A percentile compares a stretch with the other conserved stretches of the same genome.
These are phyloP conservation scores for Rhynchomys soricoides DNA, from an alignment of 2,113 vertebrate genomes.

Conservation along the genomic window DNA sequence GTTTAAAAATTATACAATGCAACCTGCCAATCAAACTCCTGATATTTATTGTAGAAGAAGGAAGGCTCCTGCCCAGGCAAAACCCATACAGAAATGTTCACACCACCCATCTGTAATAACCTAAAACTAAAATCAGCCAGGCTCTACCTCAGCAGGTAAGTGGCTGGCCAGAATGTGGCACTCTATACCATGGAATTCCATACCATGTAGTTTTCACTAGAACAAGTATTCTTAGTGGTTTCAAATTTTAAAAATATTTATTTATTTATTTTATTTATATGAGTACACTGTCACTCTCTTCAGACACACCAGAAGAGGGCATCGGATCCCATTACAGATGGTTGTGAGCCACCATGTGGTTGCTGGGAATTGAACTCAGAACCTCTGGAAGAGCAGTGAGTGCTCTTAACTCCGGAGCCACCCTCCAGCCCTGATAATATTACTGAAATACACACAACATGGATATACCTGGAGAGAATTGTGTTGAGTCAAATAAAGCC, in stretches of 20 bases:
- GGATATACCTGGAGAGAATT: slow-evolving; percentile 18
- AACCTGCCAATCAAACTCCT: neutral
- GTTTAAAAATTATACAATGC: neutral
- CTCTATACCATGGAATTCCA: neutral
- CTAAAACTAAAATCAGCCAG: slow-evolving; percentile 12
- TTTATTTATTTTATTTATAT: no score
- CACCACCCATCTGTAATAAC: slow-evolving; percentile 30
- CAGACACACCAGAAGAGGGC: no score
- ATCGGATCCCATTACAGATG: neutral
- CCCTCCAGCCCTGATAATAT: neutral
- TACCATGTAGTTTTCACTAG: neutral
- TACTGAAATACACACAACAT: neutral
- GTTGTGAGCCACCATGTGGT: neutral
- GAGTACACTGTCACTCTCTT: no score
- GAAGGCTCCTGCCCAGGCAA: neutral
- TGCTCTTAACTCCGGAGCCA: neutral
- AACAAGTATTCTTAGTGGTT: neutral
- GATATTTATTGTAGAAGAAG: slow-evolving; percentile 1
- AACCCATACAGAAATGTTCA: slow-evolving; percentile 4
- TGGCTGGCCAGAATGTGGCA: neutral
- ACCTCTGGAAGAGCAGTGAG: neutral
- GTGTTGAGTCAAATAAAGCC: neutral
- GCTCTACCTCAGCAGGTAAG: slow-evolving; percentile 35
- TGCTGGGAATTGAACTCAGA: neutral
- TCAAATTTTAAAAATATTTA: no score